These are phyloP conservation scores for Drosophila mauritiana DNA, from an alignment of 1,140 invertebrate genomes.

Conservation along the genomic window DNA sequence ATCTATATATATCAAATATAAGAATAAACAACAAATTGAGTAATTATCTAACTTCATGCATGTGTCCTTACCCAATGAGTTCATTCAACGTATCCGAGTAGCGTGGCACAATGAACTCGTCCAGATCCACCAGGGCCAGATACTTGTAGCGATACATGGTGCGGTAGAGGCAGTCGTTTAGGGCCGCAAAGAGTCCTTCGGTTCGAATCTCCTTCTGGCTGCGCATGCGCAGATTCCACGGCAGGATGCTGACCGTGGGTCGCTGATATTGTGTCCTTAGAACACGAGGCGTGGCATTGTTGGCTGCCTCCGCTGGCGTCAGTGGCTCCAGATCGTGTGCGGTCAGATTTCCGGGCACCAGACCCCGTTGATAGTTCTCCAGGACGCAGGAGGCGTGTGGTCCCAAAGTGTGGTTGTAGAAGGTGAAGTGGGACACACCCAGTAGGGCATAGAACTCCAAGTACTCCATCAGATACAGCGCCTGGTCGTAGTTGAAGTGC, in stretches of 20 bases:
- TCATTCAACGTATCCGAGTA: constrained; percentile 89
- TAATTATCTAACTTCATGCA: no score
- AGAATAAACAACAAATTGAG: no score
- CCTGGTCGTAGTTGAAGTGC: constrained; percentile 94
- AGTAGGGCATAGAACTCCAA: constrained; percentile 95
- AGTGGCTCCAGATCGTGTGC: constrained; percentile 67
- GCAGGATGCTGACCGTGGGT: constrained; percentile 91
- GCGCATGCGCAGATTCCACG: constrained; percentile 95
- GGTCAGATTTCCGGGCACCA: constrained; percentile 69
- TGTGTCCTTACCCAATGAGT: constrained; percentile 86
- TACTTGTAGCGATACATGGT: constrained; percentile 93
- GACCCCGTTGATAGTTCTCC: constrained; percentile 87
- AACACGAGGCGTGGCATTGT: constrained; percentile 60
- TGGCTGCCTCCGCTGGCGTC: constrained; percentile 39
- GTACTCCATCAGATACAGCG: constrained; percentile 94
- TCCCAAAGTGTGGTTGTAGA: constrained; percentile 96
- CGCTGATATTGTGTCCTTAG: constrained; percentile 67
- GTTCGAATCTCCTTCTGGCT: constrained; percentile 96
- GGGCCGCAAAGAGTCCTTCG: constrained; percentile 95
- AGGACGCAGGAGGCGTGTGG: constrained; percentile 91
- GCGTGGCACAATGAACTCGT: constrained; percentile 95
- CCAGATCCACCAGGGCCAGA: constrained; percentile 94
- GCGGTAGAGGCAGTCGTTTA: constrained; percentile 97
- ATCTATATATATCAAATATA: constrained; percentile 35
- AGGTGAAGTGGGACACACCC: constrained; percentile 94